These are phyloP conservation scores for Zygaena filipendulae DNA, from an alignment of 2,888 invertebrate species.

Conservation along the genomic window DNA sequence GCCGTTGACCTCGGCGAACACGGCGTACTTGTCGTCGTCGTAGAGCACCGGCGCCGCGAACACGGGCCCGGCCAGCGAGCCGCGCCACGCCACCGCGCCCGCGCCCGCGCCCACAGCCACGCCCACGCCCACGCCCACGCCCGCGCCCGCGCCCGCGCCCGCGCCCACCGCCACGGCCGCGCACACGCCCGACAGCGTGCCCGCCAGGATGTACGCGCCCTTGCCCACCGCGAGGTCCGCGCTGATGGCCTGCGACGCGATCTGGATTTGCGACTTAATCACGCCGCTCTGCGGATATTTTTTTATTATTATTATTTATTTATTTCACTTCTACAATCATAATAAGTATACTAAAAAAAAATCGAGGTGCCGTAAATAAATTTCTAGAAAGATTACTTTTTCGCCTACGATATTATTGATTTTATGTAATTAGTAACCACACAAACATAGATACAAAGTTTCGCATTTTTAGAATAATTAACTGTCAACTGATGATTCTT, in stretches of 20 bases:
- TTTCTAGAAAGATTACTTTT: too few relatives aligned
- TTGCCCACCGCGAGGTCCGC: constrained; percentile 52
- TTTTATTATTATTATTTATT: too few relatives aligned
- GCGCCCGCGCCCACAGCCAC: constrained; percentile 59
- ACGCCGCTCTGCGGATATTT: constrained; percentile 68
- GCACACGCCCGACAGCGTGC: constrained; percentile 70
- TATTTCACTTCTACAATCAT: too few relatives aligned
- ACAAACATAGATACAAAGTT: too few relatives aligned
- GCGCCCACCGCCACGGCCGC: constrained; percentile 59
- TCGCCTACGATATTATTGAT: too few relatives aligned
- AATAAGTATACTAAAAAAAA: too few relatives aligned
- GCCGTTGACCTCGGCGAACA: constrained; percentile 69
- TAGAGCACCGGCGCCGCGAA: constrained; percentile 73
- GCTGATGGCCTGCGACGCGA: constrained; percentile 56
- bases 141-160: constrained; percentile 66
- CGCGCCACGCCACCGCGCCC: constrained; percentile 69
- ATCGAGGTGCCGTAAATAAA: too few relatives aligned
- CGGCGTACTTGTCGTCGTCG: constrained; percentile 58
- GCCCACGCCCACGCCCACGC: too few relatives aligned
- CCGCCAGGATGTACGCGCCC: constrained; percentile 47
- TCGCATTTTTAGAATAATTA: too few relatives aligned
- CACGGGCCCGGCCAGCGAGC: constrained; percentile 68
- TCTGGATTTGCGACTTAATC: constrained; percentile 33
- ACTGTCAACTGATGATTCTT: too few relatives aligned
- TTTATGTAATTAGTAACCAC: too few relatives aligned